Base-by-base conservation (phyloP, 2,797 vertebrate species). In the Poecile montanus region DNA sequence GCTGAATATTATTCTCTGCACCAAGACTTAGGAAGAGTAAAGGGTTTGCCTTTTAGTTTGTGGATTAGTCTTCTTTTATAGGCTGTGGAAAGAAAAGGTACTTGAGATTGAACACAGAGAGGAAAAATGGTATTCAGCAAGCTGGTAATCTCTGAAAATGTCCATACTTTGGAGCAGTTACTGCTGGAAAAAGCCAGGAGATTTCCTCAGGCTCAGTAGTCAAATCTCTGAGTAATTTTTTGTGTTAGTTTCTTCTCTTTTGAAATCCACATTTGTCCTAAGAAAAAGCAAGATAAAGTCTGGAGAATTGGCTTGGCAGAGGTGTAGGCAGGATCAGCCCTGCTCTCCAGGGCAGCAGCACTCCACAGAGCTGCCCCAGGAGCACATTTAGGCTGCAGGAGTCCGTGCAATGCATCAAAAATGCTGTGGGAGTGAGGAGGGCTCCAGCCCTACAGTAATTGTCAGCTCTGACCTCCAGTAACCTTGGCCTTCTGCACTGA, bases 111-210 rank as follows among this genome's bases (percentile, higher is more conserved):
- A 92, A 70, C 77, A 65, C 50, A 16, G 48, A 6, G 51, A 20
- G 48, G 42, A 0, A 3, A 67, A 78, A 9, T n/a, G 23, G 36
- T 56, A 54, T 72, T 91, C 89, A 92, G 65, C 48, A 84, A 84
- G 34, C 16, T 23, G 57, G 53, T 68, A 93, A 93, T 94, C 81
- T 89, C 85, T 66, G 87, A 72, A 89, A 93, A 91, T 68, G 78
- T 73, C 61, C 26, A 2, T 27, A 48, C 53, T 91, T 89, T 61
- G 72, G 53, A 82, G 78, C 10, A 5, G 57, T 89, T 77, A 48
- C 42, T 44, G 79, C 7, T 18, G 27, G 25, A 4, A 85, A 82
- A 82, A 75, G 30, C 26, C 54, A 44, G 45, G 53, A 94, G 71
- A 53, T 72, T 87, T 80, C 57, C 73, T 91, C 15, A 10, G 40